A percentile compares a stretch with the other conserved stretches of the same genome.
Evolutionary conservation across 2,113 vertebrate species (phyloP).

Genomic region (Chaetops frenatus): DNA sequence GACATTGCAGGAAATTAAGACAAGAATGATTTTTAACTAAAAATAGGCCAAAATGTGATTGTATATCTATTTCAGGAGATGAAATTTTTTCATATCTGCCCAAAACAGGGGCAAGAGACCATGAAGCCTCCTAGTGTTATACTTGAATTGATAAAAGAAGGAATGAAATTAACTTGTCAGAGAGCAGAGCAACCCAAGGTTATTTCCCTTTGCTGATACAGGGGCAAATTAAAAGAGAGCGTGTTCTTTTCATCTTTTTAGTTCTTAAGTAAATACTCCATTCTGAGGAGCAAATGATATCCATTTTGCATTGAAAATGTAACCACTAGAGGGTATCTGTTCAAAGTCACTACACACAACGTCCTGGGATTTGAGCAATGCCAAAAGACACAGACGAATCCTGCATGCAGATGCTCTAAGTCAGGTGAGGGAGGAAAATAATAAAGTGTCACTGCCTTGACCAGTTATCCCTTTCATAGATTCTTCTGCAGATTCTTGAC

Average conservation of each 20-base stretch:
- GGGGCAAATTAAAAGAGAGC: neutral
- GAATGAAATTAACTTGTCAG: neutral
- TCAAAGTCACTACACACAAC: neutral
- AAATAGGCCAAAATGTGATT: neutral
- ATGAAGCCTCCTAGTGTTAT: neutral
- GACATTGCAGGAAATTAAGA: neutral
- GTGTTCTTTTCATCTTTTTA: neutral
- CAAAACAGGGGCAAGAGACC: neutral
- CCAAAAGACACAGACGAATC: neutral
- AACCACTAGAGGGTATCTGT: conserved; percentile 62
- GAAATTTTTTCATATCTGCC: conserved; percentile 13
- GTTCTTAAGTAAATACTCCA: neutral
- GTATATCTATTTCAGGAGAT: conserved; percentile 3
- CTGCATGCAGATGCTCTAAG: neutral
- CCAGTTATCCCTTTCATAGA: neutral
- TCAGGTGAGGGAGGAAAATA: neutral
- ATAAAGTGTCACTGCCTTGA: neutral
- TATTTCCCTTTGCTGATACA: neutral
- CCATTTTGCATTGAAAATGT: conserved; percentile 13
- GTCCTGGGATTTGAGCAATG: neutral
- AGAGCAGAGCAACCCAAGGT: neutral
- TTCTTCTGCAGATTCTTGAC: neutral
- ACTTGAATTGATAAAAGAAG: conserved; percentile 4
- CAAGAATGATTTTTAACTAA: neutral
- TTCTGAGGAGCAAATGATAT: neutral